These are phyloP conservation scores for Falco peregrinus DNA, from an alignment of 2,797 vertebrate genomes.

Conservation along the genomic window DNA sequence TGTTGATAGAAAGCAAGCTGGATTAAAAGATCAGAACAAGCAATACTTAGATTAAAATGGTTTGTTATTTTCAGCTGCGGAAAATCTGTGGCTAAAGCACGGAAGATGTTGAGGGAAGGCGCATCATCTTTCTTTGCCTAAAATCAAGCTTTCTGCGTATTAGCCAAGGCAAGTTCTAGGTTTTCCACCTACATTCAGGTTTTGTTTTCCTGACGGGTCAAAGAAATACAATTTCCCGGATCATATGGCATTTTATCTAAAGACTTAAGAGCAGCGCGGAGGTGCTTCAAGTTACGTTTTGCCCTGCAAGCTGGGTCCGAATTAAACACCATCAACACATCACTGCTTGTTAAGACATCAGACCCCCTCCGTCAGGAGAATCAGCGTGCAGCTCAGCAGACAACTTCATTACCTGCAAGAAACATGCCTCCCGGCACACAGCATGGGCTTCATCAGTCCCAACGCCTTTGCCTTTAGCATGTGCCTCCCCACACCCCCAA, in stretches of 20 bases:
- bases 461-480: not conserved
- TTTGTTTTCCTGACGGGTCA: not conserved
- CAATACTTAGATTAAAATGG: slow-evolving; percentile 65
- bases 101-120: not conserved
- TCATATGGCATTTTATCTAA: not conserved
- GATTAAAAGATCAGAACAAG: slow-evolving; percentile 72
- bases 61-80: slow-evolving; percentile 41
- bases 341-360: not conserved
- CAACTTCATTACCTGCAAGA: rapidly evolving
- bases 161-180: not conserved
- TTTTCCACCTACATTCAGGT: not conserved
- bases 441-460: not conserved
- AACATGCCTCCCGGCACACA: not conserved
- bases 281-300: not conserved
- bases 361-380: not conserved
- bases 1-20: slow-evolving; percentile 42
- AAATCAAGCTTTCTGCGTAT: rapidly evolving
- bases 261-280: rapidly evolving
- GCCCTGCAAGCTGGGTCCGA: rapidly evolving
- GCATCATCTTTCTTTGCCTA: not conserved
- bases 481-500: not conserved
- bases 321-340: not conserved
- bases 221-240: not conserved
- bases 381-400: rapidly evolving
- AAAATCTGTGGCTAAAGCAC: slow-evolving; percentile 1